Conservation (phyloP, 2,113 vertebrate genomes). For the Engraulis encrasicolus region DNA sequence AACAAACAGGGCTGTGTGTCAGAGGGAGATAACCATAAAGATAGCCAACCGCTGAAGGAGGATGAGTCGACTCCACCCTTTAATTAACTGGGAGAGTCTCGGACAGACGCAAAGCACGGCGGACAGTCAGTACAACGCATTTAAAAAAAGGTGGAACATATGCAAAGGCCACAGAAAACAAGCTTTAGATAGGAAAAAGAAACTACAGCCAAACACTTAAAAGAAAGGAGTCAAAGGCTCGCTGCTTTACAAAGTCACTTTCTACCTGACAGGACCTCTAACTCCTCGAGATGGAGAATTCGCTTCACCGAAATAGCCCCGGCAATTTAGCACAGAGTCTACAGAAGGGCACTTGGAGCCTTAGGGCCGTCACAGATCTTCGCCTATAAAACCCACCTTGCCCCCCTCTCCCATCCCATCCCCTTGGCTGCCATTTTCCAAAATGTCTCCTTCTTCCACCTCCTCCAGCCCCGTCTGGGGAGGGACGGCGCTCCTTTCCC, state of each 20-base stretch:
- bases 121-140: background rate
- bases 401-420: background rate
- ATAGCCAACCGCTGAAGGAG: background rate
- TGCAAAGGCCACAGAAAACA: background rate
- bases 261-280: slow-evolving; percentile 10
- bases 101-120: background rate
- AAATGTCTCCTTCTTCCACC: background rate
- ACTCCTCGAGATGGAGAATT: background rate
- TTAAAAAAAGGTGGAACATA: background rate
- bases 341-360: background rate
- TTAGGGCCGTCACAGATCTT: slow-evolving; percentile 1
- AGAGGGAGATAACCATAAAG: background rate
- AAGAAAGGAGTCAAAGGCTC: background rate
- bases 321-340: background rate
- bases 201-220: background rate
- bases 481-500: background rate
- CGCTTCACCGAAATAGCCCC: background rate
- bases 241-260: background rate
- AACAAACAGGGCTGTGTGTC: background rate
- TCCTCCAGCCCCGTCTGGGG: background rate
- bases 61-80: slow-evolving; percentile 5
- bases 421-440: background rate
- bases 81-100: slow-evolving; percentile 16
- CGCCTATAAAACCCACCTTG: background rate
- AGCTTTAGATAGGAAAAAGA: background rate